A percentile compares a stretch with the other conserved stretches of the same genome.
phyloP scores from a whole-genome alignment of 2,797 vertebrate genomes.

The Tapera naevia region DNA sequence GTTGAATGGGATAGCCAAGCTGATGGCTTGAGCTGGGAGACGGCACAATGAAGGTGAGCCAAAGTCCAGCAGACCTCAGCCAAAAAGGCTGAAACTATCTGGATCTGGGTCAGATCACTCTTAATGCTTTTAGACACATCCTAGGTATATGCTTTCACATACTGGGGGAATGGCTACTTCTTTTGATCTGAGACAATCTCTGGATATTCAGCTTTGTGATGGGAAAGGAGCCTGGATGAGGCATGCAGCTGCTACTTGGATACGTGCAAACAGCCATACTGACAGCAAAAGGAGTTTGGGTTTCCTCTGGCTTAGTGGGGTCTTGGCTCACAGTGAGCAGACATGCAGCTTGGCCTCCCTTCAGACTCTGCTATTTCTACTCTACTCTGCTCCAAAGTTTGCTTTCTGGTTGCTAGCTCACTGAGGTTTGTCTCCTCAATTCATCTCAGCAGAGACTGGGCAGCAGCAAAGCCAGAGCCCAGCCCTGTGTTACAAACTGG shows the following conservation, averaged over 20 bases:
- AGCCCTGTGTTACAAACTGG: neutral
- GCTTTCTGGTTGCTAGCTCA: neutral
- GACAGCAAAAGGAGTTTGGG: neutral
- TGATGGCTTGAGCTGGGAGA: neutral
- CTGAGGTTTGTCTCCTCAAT: neutral
- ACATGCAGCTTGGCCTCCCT: neutral
- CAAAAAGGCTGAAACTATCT: neutral
- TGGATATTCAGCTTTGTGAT: neutral
- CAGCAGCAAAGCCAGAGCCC: neutral
- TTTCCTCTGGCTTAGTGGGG: neutral
- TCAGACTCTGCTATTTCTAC: neutral
- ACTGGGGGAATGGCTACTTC: neutral
- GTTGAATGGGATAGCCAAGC: neutral
- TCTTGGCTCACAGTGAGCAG: neutral
- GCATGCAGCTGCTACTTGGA: neutral
- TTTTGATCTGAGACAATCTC: neutral
- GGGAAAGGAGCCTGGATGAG: neutral
- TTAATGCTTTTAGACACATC: neutral
- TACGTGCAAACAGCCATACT: neutral
- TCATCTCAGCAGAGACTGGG: neutral
- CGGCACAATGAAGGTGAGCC: accelerated
- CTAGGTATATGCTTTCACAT: neutral
- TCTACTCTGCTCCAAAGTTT: neutral
- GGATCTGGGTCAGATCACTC: neutral
- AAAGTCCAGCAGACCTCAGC: neutral